phyloP scores from a whole-genome alignment of 2,113 vertebrate species.

The Jaculus jaculus region DNA sequence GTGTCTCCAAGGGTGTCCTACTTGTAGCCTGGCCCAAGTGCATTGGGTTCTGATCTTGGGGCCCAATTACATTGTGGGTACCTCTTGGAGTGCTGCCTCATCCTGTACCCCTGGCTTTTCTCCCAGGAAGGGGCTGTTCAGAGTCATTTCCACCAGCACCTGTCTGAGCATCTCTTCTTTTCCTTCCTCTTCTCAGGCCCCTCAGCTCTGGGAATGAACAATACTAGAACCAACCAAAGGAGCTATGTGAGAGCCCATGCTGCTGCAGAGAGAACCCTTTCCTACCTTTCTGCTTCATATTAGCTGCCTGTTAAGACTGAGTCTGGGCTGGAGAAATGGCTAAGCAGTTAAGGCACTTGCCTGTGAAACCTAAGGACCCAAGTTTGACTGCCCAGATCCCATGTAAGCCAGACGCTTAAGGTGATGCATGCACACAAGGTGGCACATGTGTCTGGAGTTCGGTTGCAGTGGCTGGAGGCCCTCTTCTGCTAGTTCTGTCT shows the following conservation, averaged over 20 bases:
- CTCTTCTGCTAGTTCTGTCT: no score
- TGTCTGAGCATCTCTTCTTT: neutral
- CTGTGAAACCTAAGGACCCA: no score
- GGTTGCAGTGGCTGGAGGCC: no score
- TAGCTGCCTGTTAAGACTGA: neutral
- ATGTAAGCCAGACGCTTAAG: no score
- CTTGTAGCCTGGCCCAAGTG: neutral
- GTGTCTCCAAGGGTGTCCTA: neutral
- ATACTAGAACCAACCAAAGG: neutral
- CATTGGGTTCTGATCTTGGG: neutral
- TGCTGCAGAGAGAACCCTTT: no score
- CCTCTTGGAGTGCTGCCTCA: neutral
- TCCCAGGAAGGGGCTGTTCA: neutral
- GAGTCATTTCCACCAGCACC: neutral
- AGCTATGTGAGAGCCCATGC: neutral
- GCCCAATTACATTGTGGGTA: neutral
- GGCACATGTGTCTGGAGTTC: no score
- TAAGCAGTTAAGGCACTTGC: no score
- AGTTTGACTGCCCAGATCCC: no score
- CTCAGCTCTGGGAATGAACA: neutral
- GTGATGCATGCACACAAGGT: no score
- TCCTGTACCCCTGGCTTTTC: neutral
- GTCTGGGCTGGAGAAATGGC: neutral
- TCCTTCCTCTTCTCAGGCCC: neutral
- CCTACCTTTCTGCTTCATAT: no score